A percentile compares a stretch with the other conserved stretches of the same genome.
Conservation (phyloP, 2,113 vertebrate genomes). For the Microtus ochrogaster region DNA sequence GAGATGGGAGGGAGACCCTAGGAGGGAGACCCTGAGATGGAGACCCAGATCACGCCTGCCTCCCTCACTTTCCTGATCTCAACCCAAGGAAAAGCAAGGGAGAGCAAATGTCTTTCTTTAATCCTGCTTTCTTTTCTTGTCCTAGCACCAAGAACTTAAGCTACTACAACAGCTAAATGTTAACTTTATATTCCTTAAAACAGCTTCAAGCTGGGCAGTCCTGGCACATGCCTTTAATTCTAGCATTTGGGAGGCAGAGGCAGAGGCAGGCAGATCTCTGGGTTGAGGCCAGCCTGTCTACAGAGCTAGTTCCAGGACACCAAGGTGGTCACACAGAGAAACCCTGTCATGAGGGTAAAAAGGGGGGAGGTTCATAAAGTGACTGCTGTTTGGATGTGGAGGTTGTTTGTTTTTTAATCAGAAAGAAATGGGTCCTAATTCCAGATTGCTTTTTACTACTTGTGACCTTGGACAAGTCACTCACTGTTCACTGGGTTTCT, state of each 20-base stretch:
- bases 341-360: not conserved
- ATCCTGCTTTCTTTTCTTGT: not conserved
- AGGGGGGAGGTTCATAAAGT: not conserved
- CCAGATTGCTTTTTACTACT: not conserved
- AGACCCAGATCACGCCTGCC: not conserved
- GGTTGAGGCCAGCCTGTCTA: not conserved
- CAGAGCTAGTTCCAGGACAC: not conserved
- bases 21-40: not conserved
- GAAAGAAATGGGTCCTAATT: slow-evolving; percentile 8
- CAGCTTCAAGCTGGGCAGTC: not conserved
- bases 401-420: not conserved
- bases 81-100: not conserved
- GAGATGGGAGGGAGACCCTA: not conserved
- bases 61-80: not conserved
- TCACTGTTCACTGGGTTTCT: slow-evolving; percentile 25
- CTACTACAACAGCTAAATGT: not conserved
- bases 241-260: not conserved
- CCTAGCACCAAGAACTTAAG: slow-evolving; percentile 22
- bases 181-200: slow-evolving; percentile 20
- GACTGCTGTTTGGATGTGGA: not conserved
- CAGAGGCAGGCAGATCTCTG: not conserved
- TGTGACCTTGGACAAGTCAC: slow-evolving; percentile 7
- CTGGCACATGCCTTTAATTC: not conserved
- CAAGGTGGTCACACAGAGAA: not conserved
- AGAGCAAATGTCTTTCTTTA: not conserved